phyloP scores from a whole-genome alignment of 2,113 vertebrate genomes.

The Dicaeum eximium region DNA sequence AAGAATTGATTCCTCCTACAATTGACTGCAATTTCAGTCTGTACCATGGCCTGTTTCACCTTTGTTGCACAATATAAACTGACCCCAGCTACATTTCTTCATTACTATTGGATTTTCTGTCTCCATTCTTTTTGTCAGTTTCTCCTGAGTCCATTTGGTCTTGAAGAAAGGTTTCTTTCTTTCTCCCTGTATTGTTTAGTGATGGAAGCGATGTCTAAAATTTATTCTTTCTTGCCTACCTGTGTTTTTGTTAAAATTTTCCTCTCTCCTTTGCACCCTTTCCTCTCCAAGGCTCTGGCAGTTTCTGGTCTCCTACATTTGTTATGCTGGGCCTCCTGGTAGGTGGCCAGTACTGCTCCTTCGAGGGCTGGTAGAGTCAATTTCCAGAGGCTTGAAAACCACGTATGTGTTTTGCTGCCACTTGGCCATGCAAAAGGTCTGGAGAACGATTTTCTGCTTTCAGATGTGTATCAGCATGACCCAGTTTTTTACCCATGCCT shows the following conservation, averaged over 20 bases:
- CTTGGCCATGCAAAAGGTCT: neutral
- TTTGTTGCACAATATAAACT: constrained; percentile 57
- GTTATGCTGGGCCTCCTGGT: neutral
- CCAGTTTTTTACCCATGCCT: neutral
- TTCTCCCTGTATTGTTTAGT: neutral
- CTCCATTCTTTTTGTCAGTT: neutral
- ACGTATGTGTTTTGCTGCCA: neutral
- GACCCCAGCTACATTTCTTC: constrained; percentile 13
- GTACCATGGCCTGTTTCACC: constrained; percentile 9
- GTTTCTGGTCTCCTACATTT: neutral
- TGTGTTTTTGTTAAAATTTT: neutral
- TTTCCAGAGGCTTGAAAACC: neutral
- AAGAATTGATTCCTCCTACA: constrained; percentile 43
- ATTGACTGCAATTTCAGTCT: constrained; percentile 25
- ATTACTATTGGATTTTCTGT: constrained; percentile 43
- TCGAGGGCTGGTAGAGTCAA: neutral
- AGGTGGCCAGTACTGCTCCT: neutral
- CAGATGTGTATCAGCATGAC: neutral
- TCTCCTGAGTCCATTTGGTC: neutral
- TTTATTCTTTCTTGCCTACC: neutral
- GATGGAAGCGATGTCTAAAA: neutral
- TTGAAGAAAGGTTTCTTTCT: neutral
- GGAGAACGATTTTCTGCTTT: neutral
- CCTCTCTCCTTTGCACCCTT: neutral
- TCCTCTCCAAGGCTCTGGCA: neutral